Conservation (phyloP, 2,113 vertebrate genomes). For the Tupaia tana region DNA sequence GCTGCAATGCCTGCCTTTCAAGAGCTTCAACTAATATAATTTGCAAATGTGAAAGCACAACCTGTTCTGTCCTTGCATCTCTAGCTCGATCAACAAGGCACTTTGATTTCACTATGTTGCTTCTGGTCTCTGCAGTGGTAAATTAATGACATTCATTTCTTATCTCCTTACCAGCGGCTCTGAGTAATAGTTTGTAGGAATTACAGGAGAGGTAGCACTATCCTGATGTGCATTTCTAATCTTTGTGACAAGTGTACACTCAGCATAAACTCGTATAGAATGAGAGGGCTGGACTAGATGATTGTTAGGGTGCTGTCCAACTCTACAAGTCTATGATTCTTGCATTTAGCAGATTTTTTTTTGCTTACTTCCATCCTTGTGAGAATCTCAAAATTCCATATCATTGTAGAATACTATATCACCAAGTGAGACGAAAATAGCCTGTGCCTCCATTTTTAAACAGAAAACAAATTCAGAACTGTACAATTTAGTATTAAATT, state of each 20-base stretch:
- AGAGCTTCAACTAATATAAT: conserved; percentile 83
- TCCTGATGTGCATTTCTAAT: conserved; percentile 68
- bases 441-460: conserved; percentile 59
- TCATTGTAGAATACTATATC: conserved; percentile 41
- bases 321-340: conserved; percentile 29
- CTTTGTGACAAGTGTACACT: conserved; percentile 66
- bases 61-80: conserved; percentile 76
- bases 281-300: conserved; percentile 38
- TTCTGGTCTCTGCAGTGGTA: conserved; percentile 81
- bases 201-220: conserved; percentile 69
- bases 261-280: conserved; percentile 49
- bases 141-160: conserved; percentile 84
- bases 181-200: conserved; percentile 81
- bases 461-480: conserved; percentile 60
- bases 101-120: conserved; percentile 82
- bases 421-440: conserved; percentile 62
- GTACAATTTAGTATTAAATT: conserved; percentile 74
- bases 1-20: conserved; percentile 80
- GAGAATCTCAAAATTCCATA: conserved; percentile 52
- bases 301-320: conserved; percentile 20
- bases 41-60: conserved; percentile 81
- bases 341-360: neutral
- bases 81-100: conserved; percentile 82
- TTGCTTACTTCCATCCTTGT: conserved; percentile 37
- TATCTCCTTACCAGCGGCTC: conserved; percentile 77